These are phyloP conservation scores for Argya squamiceps DNA, from an alignment of 2,797 vertebrate genomes.

Conservation along the genomic window DNA sequence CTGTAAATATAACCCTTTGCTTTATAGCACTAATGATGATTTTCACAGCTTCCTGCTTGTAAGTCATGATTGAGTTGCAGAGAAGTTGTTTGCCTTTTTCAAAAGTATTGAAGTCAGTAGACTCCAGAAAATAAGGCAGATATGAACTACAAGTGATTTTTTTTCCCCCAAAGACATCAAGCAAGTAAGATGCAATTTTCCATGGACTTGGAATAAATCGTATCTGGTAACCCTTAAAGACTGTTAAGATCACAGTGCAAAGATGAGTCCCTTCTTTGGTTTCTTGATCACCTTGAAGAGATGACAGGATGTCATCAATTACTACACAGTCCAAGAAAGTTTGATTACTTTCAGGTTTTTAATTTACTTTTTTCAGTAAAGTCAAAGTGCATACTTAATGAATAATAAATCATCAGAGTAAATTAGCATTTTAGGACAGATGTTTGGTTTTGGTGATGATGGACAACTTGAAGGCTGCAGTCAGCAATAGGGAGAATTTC, in stretches of 20 bases:
- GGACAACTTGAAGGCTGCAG: not conserved
- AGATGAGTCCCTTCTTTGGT: not conserved
- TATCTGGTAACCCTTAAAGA: not conserved
- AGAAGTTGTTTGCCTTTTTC: not conserved
- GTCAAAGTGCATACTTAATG: not conserved
- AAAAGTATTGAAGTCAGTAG: not conserved
- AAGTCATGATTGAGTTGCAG: not conserved
- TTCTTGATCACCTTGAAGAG: not conserved
- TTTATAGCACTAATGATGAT: not conserved
- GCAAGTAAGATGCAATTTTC: not conserved
- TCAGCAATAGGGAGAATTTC: not conserved
- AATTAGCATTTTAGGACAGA: not conserved
- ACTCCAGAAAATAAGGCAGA: not conserved
- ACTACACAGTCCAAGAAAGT: not conserved
- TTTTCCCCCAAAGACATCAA: not conserved
- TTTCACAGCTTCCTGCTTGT: not conserved
- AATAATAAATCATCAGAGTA: not conserved
- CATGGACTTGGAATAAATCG: not conserved
- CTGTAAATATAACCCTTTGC: not conserved
- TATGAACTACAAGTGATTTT: not conserved
- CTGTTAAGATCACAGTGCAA: not conserved
- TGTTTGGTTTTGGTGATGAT: not conserved
- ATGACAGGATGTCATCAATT: not conserved
- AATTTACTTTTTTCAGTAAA: not conserved
- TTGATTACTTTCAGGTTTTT: conserved; percentile 1